These are phyloP conservation scores for Morpho achilles DNA, from an alignment of 2,888 invertebrate species.

Conservation along the genomic window DNA sequence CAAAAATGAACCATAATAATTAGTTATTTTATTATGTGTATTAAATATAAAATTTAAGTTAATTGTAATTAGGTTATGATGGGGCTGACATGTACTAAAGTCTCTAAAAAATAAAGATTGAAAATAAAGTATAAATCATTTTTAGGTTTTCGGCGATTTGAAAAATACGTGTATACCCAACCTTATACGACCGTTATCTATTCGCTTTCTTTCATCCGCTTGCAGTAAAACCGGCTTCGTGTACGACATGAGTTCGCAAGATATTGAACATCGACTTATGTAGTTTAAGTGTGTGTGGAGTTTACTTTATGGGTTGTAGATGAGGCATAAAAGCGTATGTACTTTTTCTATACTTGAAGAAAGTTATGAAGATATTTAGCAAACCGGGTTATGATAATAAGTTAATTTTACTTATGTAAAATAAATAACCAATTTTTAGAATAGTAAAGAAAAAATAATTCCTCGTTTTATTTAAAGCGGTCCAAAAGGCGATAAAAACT, in stretches of 20 bases:
- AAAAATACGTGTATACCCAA: constrained; percentile 35
- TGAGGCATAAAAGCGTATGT: too few species aligned
- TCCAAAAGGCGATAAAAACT: constrained; percentile 6
- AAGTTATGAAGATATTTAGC: too few species aligned
- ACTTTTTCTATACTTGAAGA: too few species aligned
- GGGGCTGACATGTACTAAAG: too few species aligned
- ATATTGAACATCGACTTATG: constrained; percentile 9
- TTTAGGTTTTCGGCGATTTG: neutral
- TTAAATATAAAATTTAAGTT: too few species aligned
- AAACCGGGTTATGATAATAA: too few species aligned
- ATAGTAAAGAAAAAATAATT: constrained; percentile 3
- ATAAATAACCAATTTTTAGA: neutral
- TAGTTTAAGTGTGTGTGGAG: neutral
- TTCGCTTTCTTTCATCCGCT: constrained; percentile 62
- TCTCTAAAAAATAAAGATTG: too few species aligned
- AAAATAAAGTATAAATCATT: too few species aligned
- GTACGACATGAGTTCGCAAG: constrained; percentile 21
- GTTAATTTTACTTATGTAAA: too few species aligned
- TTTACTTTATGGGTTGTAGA: neutral
- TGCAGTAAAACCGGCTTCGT: constrained; percentile 31
- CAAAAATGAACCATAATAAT: too few species aligned
- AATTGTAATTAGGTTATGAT: too few species aligned
- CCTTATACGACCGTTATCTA: constrained; percentile 59
- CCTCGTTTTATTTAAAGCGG: constrained; percentile 1
- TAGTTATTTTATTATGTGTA: too few species aligned